These are phyloP conservation scores for Cremastinae sp. DNA, from an alignment of 2,888 invertebrate species.

Conservation along the genomic window DNA sequence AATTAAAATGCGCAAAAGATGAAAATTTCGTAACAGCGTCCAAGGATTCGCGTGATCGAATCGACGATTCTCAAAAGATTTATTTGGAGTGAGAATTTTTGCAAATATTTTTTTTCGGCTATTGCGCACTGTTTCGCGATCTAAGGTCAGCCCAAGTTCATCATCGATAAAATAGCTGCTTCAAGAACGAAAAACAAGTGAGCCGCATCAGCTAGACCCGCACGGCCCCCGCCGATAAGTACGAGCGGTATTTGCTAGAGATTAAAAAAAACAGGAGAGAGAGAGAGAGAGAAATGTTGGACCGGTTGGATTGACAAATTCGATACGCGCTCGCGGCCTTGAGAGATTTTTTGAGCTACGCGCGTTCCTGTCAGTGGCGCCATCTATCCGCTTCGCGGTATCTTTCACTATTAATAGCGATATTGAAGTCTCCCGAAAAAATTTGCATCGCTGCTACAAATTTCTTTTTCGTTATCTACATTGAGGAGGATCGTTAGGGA, in stretches of 20 bases:
- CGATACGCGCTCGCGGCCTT: conserved; percentile 57
- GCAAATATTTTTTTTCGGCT: conserved; percentile 7
- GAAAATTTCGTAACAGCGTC: conserved; percentile 35
- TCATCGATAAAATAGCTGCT: conserved; percentile 76
- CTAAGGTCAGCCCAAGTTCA: conserved; percentile 78
- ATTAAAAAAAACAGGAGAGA: conserved; percentile 55
- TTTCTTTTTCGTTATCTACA: too few species aligned
- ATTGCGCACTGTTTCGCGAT: conserved; percentile 74
- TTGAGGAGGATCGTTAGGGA: too few species aligned
- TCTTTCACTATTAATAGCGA: background rate
- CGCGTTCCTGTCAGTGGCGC: conserved; percentile 24
- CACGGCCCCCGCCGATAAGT: conserved; percentile 65
- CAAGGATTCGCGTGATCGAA: conserved; percentile 6
- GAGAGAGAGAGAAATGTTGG: conserved; percentile 19
- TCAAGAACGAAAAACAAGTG: conserved; percentile 75
- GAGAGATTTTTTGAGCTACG: conserved; percentile 55
- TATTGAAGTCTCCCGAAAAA: background rate
- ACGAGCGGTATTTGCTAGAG: conserved; percentile 52
- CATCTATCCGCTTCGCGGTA: background rate
- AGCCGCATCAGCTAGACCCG: conserved; percentile 73
- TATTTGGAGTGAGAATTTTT: background rate
- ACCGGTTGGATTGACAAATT: conserved; percentile 55
- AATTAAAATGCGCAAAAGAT: background rate
- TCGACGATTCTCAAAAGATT: conserved; percentile 18
- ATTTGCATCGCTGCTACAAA: too few species aligned